Percentiles rank a stretch among this genome's conserved stretches.
phyloP scores from a whole-genome alignment of 2,888 invertebrate species.

The Trypoxylon attenuatum region DNA sequence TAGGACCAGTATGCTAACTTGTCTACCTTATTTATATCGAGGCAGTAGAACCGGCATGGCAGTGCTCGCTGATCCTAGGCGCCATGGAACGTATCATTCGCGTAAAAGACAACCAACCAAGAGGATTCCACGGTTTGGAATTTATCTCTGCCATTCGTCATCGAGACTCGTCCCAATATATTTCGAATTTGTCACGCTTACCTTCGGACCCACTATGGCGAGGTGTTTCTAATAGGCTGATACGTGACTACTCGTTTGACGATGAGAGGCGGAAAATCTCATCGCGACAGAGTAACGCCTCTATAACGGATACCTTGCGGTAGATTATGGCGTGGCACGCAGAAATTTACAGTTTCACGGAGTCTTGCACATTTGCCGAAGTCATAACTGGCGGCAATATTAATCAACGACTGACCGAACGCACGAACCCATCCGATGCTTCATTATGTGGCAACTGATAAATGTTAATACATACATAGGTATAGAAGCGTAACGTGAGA shows the following conservation, averaged over 20 bases:
- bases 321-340: too few species aligned
- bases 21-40: slow-evolving; percentile 64
- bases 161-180: slow-evolving; percentile 14
- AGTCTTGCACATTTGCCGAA: too few species aligned
- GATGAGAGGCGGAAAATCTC: not conserved
- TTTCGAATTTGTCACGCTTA: slow-evolving; percentile 33
- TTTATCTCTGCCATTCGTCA: slow-evolving; percentile 23
- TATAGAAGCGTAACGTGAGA: not conserved
- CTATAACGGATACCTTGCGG: too few species aligned
- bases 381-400: too few species aligned
- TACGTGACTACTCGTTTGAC: not conserved
- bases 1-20: slow-evolving; percentile 64
- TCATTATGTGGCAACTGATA: not conserved
- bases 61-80: slow-evolving; percentile 9
- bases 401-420: too few species aligned
- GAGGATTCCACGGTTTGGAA: slow-evolving; percentile 5
- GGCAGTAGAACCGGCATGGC: too few species aligned
- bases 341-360: too few species aligned
- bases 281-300: too few species aligned
- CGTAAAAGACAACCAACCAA: not conserved
- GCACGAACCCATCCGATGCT: not conserved
- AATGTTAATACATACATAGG: not conserved
- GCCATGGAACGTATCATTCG: slow-evolving; percentile 1
- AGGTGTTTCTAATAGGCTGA: too few species aligned
- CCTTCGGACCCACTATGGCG: too few species aligned